Evolutionary conservation across 2,797 vertebrate genomes (phyloP).

Genomic region (Ptychobarbus kaznakovi): DNA sequence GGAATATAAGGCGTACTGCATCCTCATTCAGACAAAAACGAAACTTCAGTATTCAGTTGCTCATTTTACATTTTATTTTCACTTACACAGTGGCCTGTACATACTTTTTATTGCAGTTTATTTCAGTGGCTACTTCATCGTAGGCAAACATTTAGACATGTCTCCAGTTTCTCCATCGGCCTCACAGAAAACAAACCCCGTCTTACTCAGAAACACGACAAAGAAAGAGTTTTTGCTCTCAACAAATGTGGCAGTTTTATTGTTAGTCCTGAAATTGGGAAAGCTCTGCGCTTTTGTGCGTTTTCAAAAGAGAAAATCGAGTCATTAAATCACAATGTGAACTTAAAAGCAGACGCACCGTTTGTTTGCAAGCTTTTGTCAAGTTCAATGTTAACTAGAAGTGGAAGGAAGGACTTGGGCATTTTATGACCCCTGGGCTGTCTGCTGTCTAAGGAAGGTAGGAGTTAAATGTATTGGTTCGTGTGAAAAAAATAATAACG

Average conservation of each 20-base stretch:
- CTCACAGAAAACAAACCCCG: neutral
- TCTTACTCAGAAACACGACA: neutral
- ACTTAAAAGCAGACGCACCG: conserved; percentile 66
- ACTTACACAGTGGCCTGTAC: neutral
- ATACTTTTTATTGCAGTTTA: neutral
- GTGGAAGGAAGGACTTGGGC: conserved; percentile 50
- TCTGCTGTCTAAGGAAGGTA: conserved; percentile 18
- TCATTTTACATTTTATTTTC: neutral
- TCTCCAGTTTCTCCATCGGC: neutral
- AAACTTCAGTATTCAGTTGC: neutral
- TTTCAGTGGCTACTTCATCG: neutral
- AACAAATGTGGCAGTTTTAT: conserved; percentile 61
- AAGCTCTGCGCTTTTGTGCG: conserved; percentile 61
- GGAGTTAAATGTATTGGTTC: conserved; percentile 16
- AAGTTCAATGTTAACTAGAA: conserved; percentile 77
- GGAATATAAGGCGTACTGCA: neutral
- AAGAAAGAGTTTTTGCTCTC: neutral
- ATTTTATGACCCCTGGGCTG: conserved; percentile 43
- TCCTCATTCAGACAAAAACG: neutral
- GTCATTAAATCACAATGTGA: conserved; percentile 69
- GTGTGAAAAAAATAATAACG: neutral
- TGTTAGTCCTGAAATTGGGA: conserved; percentile 51
- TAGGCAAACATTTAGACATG: neutral
- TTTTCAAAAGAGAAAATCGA: conserved; percentile 66
- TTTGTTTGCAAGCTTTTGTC: conserved; percentile 67